Conservation (phyloP, 2,797 vertebrate genomes). For the Tangara arthus region DNA sequence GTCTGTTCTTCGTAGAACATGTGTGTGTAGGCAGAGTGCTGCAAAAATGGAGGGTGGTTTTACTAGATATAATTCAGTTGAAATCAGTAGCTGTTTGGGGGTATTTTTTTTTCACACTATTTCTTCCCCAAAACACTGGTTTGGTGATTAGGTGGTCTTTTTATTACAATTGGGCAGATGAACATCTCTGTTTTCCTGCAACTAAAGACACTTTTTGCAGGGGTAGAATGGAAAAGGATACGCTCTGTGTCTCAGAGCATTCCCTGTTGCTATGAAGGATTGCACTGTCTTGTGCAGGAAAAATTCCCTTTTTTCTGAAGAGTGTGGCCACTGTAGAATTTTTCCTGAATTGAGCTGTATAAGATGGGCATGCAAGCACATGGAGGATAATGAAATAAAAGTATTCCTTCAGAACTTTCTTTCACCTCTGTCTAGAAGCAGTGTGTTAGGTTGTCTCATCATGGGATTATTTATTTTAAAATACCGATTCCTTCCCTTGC, state of each 20-base stretch:
- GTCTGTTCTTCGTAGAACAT: not conserved
- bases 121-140: not conserved
- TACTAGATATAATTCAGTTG: not conserved
- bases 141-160: not conserved
- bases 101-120: not conserved
- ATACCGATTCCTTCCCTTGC: not conserved
- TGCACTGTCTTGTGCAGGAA: not conserved
- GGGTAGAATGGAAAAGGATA: not conserved
- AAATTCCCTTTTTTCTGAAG: not conserved
- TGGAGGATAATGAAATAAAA: not conserved
- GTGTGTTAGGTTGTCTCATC: not conserved
- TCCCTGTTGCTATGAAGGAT: not conserved
- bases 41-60: not conserved
- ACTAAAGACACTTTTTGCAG: not conserved
- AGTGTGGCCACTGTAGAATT: not conserved
- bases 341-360: not conserved
- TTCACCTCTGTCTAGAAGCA: not conserved
- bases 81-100: not conserved
- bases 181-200: not conserved
- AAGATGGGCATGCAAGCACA: not conserved
- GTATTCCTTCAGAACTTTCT: not conserved
- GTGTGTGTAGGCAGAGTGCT: not conserved
- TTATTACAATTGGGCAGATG: not conserved
- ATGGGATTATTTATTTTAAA: not conserved
- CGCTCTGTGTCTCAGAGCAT: not conserved